phyloP scores from a whole-genome alignment of 1,140 invertebrate species.

The Heliconius hermathena region DNA sequence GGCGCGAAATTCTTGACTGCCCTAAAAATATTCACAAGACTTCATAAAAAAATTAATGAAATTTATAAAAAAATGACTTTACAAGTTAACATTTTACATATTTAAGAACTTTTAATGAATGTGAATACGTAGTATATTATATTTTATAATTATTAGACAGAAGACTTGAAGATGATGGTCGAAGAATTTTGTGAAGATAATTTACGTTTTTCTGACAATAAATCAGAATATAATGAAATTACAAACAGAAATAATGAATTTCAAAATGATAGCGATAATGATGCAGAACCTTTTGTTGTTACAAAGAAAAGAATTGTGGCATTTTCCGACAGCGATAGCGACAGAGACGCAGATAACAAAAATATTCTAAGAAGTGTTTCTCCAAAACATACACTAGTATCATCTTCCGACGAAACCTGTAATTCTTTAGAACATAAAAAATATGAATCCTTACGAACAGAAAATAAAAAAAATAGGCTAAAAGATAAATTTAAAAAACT shows the following conservation, averaged over 20 bases:
- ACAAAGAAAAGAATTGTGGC: slow-evolving; percentile 44
- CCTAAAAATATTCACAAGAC: not conserved
- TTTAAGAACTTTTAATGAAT: not conserved
- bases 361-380: slow-evolving; percentile 2
- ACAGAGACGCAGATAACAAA: slow-evolving; percentile 45
- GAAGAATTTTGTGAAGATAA: not conserved
- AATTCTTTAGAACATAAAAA: slow-evolving; percentile 3
- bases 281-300: slow-evolving; percentile 18
- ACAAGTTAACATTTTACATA: not conserved
- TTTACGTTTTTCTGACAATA: not conserved
- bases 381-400: not conserved
- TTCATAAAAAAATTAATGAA: too few relatives aligned
- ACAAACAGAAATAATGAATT: not conserved
- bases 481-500: slow-evolving; percentile 62
- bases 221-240: not conserved
- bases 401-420: not conserved
- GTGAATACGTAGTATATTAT: not conserved
- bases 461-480: slow-evolving; percentile 59
- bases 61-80: too few relatives aligned
- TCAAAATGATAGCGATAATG: slow-evolving; percentile 34
- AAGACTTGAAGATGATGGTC: not conserved
- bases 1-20: not conserved
- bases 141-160: not conserved
- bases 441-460: slow-evolving; percentile 44
- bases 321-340: slow-evolving; percentile 60